Evolutionary conservation across 2,888 invertebrate genomes (phyloP), one percentile per base, ranked within the genome.

Genomic region (Vannuccia rotundouncinata): DNA sequence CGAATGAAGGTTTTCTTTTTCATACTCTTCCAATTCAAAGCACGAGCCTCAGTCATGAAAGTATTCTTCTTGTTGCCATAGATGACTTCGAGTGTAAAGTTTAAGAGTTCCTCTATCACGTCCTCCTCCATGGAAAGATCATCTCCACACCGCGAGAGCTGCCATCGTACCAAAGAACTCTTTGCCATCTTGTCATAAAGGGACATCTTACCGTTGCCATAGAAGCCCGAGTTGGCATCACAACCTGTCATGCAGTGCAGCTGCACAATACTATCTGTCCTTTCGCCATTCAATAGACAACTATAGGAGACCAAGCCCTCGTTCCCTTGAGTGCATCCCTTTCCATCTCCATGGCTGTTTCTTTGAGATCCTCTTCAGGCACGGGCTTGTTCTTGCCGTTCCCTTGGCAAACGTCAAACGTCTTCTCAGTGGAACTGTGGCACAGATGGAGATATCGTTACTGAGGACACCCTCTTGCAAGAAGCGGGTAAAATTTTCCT

Each of bases 241-340:
- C 66, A 66, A 66, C 66, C 66, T 66, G 66, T 66, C 66, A 66
- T 66, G 66, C 66, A 66, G 66, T 5, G 75, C 29, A 75, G 75
- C 31, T 75, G 31, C 13, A 75, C 75, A 75, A 30, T 75, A 31
- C 30, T 31, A 75, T 75, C 17, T 75, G 28, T 27, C 75, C 17
- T 29, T 29, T 31, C 30, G 27, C 30, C 31, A 31, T n/a, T n/a
- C n/a, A n/a, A n/a, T n/a, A n/a, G n/a, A n/a, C n/a, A n/a, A n/a
- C n/a, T n/a, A n/a, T n/a, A n/a, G n/a, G n/a, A n/a, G n/a, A n/a
- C n/a, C n/a, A n/a, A n/a, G n/a, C 13, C 27, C 30, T 30, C 22
- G 75, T 66, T 66, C 66, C 45, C 45, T 45, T 45, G 45, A 45
- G 45, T 45, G 45, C 45, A 17, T 45, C 45, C 45, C 45, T 45